Conservation (phyloP, 2,797 vertebrate species). For the Sebastes vulpes region DNA sequence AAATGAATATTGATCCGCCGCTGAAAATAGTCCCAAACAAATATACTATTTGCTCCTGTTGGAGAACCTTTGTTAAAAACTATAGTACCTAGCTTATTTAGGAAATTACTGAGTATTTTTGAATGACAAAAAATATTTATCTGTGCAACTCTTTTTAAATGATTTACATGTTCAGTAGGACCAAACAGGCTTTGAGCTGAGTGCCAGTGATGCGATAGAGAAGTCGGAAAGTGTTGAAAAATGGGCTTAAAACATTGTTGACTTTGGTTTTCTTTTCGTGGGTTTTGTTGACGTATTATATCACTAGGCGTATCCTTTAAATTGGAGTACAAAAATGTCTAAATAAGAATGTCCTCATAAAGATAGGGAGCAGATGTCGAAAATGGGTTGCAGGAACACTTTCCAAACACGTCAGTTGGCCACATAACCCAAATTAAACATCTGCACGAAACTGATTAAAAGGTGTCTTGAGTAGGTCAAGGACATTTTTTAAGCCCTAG, state of each 20-base stretch:
- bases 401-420: not conserved
- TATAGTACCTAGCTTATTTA: not conserved
- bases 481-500: constrained; percentile 4
- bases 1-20: not conserved
- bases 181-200: not conserved
- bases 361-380: not conserved
- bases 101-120: not conserved
- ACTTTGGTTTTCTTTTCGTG: not conserved
- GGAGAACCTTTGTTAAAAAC: not conserved
- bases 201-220: not conserved
- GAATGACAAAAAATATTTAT: not conserved
- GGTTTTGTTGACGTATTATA: not conserved
- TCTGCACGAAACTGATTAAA: not conserved
- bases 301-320: not conserved
- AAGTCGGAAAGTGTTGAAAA: not conserved
- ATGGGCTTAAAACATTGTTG: not conserved
- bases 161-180: not conserved
- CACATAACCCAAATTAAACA: not conserved
- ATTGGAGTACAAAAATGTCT: not conserved
- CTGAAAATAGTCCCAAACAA: not conserved
- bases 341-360: not conserved
- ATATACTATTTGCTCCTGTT: not conserved
- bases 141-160: not conserved
- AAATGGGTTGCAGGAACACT: not conserved
- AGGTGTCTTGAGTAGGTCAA: constrained; percentile 17